These are phyloP conservation scores for Ramphastos sulfuratus DNA, from an alignment of 2,113 vertebrate genomes.

Conservation along the genomic window DNA sequence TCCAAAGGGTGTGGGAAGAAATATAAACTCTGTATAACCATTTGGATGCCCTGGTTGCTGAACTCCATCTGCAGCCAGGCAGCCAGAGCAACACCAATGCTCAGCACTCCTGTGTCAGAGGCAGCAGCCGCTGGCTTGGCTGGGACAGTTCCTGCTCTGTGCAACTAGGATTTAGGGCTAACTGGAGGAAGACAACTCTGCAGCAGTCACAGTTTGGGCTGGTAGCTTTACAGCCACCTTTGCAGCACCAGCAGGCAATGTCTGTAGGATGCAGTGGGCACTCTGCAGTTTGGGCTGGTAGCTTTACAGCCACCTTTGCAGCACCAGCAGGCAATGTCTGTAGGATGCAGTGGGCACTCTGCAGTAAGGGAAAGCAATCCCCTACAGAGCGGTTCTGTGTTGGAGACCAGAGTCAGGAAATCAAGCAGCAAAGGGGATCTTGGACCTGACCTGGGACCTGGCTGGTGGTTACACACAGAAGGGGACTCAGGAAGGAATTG, in stretches of 20 bases:
- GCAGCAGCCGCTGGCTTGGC: background rate
- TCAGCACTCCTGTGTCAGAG: background rate
- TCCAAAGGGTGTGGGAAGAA: background rate
- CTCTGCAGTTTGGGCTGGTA: background rate
- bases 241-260: background rate
- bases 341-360: background rate
- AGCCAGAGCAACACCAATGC: background rate
- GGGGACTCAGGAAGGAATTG: background rate
- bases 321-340: background rate
- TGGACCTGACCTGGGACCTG: background rate
- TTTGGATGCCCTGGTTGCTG: background rate
- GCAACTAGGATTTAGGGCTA: background rate
- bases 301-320: background rate
- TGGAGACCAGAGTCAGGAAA: background rate
- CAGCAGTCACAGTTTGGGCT: background rate
- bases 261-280: background rate
- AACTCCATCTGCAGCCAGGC: background rate
- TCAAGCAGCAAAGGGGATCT: background rate
- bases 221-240: background rate
- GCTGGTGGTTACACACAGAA: background rate
- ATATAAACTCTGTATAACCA: background rate
- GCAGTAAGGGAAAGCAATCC: background rate
- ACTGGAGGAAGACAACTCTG: background rate
- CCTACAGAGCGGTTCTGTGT: background rate
- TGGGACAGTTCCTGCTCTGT: background rate